A percentile compares a stretch with the other conserved stretches of the same genome.
phyloP scores from a whole-genome alignment of 2,888 invertebrate species.

The Diloba caeruleocephala region DNA sequence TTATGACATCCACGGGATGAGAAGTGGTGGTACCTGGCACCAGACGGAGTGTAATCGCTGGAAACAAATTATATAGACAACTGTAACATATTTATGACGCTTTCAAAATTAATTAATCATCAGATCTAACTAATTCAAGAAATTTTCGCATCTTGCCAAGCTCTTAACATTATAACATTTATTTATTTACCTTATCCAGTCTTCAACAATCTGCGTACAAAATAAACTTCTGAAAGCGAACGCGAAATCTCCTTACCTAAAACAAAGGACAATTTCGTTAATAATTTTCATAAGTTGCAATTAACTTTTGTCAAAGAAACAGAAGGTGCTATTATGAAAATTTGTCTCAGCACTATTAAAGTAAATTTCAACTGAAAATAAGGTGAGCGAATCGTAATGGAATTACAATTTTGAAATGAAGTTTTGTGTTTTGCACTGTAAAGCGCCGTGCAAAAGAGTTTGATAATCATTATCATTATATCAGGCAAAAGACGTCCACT shows the following conservation, averaged over 20 bases:
- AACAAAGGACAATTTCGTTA: constrained; percentile 48
- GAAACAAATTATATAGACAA: too few species aligned
- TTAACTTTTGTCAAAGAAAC: constrained; percentile 28
- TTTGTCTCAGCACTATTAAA: constrained; percentile 30
- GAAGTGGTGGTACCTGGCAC: too few species aligned
- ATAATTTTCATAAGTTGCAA: constrained; percentile 45
- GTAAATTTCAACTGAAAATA: constrained; percentile 20
- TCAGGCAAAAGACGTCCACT: too few species aligned
- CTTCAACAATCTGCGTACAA: constrained; percentile 12
- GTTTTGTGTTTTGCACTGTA: too few species aligned
- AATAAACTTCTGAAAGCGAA: constrained; percentile 33
- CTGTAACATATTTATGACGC: too few species aligned
- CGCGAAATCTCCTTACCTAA: constrained; percentile 49
- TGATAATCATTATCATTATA: too few species aligned
- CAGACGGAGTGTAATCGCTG: too few species aligned
- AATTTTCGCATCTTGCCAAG: too few species aligned
- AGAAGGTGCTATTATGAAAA: constrained; percentile 29
- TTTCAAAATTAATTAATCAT: too few species aligned
- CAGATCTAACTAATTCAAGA: too few species aligned
- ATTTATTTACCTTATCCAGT: constrained; percentile 20
- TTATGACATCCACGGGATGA: too few species aligned
- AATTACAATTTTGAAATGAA: constrained; percentile 2
- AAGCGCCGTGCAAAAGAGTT: too few species aligned
- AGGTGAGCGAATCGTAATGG: constrained; percentile 9
- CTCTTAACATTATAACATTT: background rate